Evolutionary conservation across 2,888 invertebrate genomes (phyloP).

Genomic region (Tortricodes alternella): DNA sequence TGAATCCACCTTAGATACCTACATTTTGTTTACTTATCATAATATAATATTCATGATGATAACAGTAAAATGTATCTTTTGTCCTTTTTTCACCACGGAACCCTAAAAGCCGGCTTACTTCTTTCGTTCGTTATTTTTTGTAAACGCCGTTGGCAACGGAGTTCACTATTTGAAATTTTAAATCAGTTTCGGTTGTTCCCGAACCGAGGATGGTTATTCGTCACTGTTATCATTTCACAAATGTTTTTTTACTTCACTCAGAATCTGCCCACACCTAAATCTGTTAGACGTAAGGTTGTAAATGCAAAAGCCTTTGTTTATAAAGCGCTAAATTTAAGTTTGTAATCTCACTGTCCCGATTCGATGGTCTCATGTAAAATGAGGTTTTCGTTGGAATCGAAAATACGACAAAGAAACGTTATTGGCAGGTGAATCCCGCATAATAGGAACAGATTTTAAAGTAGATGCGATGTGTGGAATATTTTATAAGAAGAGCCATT

Average conservation of each 20-base stretch:
- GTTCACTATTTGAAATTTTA: conserved; percentile 73
- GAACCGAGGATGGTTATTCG: conserved; percentile 68
- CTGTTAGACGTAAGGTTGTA: neutral
- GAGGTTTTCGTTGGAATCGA: conserved; percentile 56
- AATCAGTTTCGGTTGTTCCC: conserved; percentile 68
- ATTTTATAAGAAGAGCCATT: neutral
- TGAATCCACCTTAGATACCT: too few relatives aligned
- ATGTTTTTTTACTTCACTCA: conserved; percentile 20
- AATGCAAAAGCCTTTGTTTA: conserved; percentile 6
- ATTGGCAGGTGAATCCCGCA: conserved; percentile 76
- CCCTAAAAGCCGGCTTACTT: conserved; percentile 58
- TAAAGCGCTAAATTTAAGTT: conserved; percentile 29
- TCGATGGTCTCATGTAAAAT: conserved; percentile 71
- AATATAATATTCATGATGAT: too few relatives aligned
- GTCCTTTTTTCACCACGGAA: too few relatives aligned
- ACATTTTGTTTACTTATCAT: too few relatives aligned
- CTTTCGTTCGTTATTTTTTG: conserved; percentile 48
- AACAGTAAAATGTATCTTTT: too few relatives aligned
- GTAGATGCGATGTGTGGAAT: conserved; percentile 42
- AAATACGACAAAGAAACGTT: conserved; percentile 65
- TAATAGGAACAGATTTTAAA: conserved; percentile 58
- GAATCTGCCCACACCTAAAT: conserved; percentile 22
- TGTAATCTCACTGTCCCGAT: conserved; percentile 52
- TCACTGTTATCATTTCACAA: conserved; percentile 63
- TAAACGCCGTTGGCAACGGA: conserved; percentile 60